These are phyloP conservation scores for Pristionchus mayeri DNA, from an alignment of 2,888 invertebrate genomes.

Conservation along the genomic window DNA sequence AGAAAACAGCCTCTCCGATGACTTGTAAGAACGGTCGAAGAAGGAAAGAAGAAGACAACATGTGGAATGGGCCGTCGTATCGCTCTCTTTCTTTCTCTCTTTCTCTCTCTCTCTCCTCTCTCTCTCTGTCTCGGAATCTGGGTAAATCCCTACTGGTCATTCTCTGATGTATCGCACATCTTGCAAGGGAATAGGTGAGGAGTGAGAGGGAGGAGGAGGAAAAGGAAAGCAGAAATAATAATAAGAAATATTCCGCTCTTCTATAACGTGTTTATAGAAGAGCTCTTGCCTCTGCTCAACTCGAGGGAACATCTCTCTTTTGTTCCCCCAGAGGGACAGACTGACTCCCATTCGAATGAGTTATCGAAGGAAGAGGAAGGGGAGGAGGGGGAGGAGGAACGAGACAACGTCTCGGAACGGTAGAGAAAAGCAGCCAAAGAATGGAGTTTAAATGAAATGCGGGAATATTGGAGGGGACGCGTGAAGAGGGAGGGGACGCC, in stretches of 20 bases:
- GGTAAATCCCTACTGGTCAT: no score
- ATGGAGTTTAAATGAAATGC: no score
- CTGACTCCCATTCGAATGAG: not conserved
- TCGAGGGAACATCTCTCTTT: conserved; percentile 1
- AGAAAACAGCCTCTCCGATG: conserved; percentile 23
- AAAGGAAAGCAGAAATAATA: not conserved
- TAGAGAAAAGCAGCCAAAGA: no score
- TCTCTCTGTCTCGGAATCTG: no score
- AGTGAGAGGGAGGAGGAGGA: not conserved
- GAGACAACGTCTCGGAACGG: no score
- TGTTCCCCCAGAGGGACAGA: conserved; percentile 5
- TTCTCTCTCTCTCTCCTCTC: no score
- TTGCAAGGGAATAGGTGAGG: not conserved
- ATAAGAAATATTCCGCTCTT: no score
- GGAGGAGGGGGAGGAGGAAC: no score
- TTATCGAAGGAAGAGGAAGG: not conserved
- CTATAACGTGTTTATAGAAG: conserved; percentile 21
- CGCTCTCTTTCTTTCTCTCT: no score
- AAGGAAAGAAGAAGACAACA: no score
- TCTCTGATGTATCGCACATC: no score
- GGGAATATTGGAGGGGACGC: not conserved
- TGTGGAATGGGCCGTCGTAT: no score
- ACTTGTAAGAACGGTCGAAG: conserved; percentile 5
- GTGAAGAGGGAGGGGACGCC: not conserved
- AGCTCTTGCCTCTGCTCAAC: conserved; percentile 1